Conservation (phyloP, 2,888 invertebrate species). For the Escarpia spicata region DNA sequence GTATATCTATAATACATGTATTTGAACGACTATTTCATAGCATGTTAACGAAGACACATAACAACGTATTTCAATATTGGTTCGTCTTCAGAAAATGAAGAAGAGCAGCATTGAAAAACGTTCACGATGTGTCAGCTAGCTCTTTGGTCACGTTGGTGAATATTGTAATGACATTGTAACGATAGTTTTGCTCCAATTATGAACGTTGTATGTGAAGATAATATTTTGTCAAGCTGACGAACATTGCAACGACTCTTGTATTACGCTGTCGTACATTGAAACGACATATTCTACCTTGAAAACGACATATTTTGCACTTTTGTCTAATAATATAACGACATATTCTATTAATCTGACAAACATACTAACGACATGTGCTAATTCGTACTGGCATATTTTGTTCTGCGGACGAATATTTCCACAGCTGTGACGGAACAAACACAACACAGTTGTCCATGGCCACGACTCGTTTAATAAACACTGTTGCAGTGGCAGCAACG, state of each 20-base stretch:
- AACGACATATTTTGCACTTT: not conserved
- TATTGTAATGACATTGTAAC: not conserved
- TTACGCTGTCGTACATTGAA: not conserved
- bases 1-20: too few relatives aligned
- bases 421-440: constrained; percentile 10
- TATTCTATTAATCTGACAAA: not conserved
- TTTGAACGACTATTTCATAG: too few relatives aligned
- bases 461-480: constrained; percentile 5
- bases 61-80: too few relatives aligned
- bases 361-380: not conserved
- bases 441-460: not conserved
- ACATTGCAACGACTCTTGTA: not conserved
- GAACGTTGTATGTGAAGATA: too few relatives aligned
- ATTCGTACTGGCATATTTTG: not conserved
- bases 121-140: too few relatives aligned
- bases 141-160: not conserved
- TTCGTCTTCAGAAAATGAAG: too few relatives aligned
- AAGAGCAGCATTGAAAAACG: too few relatives aligned
- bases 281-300: not conserved
- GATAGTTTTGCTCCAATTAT: too few relatives aligned
- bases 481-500: not conserved
- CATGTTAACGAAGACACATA: too few relatives aligned
- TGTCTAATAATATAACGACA: not conserved
- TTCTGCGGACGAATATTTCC: not conserved
- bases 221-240: too few relatives aligned